A percentile compares a stretch with the other conserved stretches of the same genome.
Evolutionary conservation across 2,113 vertebrate species (phyloP).

Genomic region (Pyrgilauda ruficollis): DNA sequence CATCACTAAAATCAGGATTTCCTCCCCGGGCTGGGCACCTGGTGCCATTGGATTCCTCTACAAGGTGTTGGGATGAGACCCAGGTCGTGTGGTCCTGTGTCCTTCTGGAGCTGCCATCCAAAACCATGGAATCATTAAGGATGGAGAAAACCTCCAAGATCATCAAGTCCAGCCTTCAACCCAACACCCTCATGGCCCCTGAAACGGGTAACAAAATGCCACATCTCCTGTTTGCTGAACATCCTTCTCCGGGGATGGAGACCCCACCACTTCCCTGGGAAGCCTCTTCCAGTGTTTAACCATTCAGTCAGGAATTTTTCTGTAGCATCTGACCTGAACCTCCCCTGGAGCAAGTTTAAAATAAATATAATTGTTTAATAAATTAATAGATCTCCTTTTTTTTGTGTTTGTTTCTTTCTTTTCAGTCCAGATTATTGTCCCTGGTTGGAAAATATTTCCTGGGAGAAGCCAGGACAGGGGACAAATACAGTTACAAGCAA

Average conservation of each 20-base stretch:
- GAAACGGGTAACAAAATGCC: rapidly evolving
- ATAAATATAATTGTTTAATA: neutral
- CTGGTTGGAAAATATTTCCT: neutral
- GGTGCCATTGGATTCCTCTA: rapidly evolving
- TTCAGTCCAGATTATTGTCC: neutral
- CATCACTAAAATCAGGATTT: neutral
- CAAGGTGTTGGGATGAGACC: neutral
- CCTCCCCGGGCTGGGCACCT: rapidly evolving
- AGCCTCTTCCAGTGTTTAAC: neutral
- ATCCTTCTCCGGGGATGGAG: neutral
- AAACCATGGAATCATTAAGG: neutral
- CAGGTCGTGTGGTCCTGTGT: neutral
- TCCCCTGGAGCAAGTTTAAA: neutral
- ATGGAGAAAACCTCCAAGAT: neutral
- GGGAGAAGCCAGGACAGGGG: neutral
- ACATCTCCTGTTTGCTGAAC: neutral
- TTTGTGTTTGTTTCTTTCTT: neutral
- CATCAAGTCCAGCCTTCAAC: neutral
- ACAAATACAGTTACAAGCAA: neutral
- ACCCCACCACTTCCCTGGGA: neutral
- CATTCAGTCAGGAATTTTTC: neutral
- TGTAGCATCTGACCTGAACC: rapidly evolving
- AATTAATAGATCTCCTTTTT: neutral
- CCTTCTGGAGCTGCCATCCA: neutral
- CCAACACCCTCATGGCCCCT: rapidly evolving